These are phyloP conservation scores for Nemopilema nomurai DNA, from an alignment of 30 jellyfish, hydroid and myxozoan species.

Conservation along the genomic window DNA sequence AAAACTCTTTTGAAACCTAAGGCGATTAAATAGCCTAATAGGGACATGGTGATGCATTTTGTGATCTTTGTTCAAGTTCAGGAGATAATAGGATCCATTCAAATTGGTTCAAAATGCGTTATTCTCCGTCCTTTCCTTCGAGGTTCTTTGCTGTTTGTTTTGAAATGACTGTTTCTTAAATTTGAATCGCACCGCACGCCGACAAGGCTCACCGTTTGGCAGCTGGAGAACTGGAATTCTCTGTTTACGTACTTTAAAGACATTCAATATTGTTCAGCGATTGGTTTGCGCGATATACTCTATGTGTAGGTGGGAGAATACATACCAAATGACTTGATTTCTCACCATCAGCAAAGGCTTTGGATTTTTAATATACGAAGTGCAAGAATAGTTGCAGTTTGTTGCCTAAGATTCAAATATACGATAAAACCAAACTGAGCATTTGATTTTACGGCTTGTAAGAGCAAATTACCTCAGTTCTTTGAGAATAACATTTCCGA, in stretches of 20 bases:
- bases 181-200: background rate
- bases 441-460: too few relatives aligned
- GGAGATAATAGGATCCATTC: background rate
- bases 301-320: too few relatives aligned
- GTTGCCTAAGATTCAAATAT: too few relatives aligned
- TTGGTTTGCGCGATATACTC: too few relatives aligned
- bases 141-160: background rate
- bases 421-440: too few relatives aligned
- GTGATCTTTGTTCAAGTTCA: background rate
- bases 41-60: background rate
- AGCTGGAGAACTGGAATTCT: background rate
- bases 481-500: too few relatives aligned
- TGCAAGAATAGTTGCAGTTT: too few relatives aligned
- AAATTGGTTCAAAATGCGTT: background rate
- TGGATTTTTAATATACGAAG: too few relatives aligned
- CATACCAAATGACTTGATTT: too few relatives aligned
- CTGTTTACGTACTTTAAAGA: background rate
- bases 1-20: conserved; percentile 27
- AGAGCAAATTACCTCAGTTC: too few relatives aligned
- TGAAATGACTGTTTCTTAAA: background rate
- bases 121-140: background rate
- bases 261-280: background rate
- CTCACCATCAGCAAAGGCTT: too few relatives aligned
- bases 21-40: conserved; percentile 33
- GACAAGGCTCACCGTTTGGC: background rate